These are phyloP conservation scores for Drosophila gunungcola DNA, from an alignment of 1,140 invertebrate species.

Conservation along the genomic window DNA sequence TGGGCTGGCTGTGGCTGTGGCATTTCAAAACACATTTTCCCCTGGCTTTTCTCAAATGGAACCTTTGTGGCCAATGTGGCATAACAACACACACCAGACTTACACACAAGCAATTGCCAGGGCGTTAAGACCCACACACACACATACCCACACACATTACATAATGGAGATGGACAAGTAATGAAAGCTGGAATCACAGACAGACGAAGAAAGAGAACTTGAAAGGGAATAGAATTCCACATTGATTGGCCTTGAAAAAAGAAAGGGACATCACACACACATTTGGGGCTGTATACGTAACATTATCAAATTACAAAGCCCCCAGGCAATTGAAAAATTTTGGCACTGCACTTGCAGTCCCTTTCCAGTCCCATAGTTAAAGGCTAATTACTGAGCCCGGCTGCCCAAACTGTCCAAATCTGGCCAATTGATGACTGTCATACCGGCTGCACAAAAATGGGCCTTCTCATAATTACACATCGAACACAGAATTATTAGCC, in stretches of 20 bases:
- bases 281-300: no score
- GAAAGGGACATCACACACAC: not conserved
- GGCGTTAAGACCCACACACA: conserved; percentile 36
- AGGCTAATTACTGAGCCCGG: conserved; percentile 1
- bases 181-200: conserved; percentile 60
- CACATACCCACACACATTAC: conserved; percentile 23
- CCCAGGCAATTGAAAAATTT: not conserved
- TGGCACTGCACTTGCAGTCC: conserved; percentile 3
- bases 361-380: not conserved
- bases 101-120: conserved; percentile 14
- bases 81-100: conserved; percentile 25
- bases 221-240: conserved; percentile 34
- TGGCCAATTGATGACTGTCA: conserved; percentile 4
- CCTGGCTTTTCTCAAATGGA: conserved; percentile 8
- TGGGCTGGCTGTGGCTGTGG: conserved; percentile 27
- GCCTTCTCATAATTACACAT: conserved; percentile 1
- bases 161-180: conserved; percentile 59
- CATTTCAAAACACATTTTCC: conserved; percentile 55
- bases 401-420: not conserved
- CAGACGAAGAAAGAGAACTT: conserved; percentile 1
- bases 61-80: conserved; percentile 46
- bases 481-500: not conserved
- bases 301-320: conserved; percentile 8
- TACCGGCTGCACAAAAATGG: not conserved
- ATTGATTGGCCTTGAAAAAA: conserved; percentile 61